Evolutionary conservation across 2,888 invertebrate genomes (phyloP).

Genomic region (Spodoptera littoralis): DNA sequence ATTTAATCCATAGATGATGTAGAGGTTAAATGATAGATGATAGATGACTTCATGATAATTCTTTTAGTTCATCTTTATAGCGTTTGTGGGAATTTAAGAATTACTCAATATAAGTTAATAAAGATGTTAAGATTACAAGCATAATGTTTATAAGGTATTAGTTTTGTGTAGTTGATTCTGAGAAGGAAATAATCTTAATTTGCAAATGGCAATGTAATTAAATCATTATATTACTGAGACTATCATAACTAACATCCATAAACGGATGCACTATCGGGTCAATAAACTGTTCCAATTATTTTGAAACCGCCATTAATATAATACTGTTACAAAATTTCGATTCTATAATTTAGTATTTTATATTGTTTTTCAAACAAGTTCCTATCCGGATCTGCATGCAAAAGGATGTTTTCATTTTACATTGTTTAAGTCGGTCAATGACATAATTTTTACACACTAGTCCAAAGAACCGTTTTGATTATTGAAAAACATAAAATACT

Average conservation of each 20-base stretch:
- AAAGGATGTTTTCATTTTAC: conserved; percentile 23
- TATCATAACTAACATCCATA: neutral
- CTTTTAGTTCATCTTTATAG: too few species aligned
- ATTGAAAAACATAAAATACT: neutral
- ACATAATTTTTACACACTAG: conserved; percentile 14
- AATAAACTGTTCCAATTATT: conserved; percentile 36
- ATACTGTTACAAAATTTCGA: conserved; percentile 37
- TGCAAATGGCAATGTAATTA: too few species aligned
- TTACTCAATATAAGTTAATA: too few species aligned
- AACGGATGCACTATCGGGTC: conserved; percentile 23
- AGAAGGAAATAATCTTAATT: too few species aligned
- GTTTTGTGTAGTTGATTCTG: too few species aligned
- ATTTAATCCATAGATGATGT: conserved; percentile 1
- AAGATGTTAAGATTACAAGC: too few species aligned
- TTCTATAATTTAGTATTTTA: conserved; percentile 35
- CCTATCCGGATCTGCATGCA: conserved; percentile 26
- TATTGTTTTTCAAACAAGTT: conserved; percentile 39
- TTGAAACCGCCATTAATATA: conserved; percentile 19
- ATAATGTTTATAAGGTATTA: too few species aligned
- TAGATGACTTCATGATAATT: too few species aligned
- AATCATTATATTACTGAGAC: too few species aligned
- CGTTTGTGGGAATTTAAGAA: too few species aligned
- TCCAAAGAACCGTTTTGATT: conserved; percentile 1
- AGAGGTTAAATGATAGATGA: too few species aligned
- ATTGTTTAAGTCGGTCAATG: conserved; percentile 20